phyloP scores from a whole-genome alignment of 2,113 vertebrate species.

The Neolamprologus hecqui region DNA sequence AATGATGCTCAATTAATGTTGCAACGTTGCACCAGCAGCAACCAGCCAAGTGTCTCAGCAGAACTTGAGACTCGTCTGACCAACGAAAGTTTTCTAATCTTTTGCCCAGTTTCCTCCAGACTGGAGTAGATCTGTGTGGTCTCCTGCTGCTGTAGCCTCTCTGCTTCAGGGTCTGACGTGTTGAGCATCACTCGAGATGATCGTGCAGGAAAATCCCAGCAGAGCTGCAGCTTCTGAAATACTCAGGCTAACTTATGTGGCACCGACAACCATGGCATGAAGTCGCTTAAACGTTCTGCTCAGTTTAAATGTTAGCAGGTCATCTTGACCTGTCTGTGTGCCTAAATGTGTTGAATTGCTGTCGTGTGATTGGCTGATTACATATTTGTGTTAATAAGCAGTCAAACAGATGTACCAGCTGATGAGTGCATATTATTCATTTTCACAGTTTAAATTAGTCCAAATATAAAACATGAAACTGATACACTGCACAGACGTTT shows the following conservation, averaged over 20 bases:
- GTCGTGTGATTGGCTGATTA: neutral
- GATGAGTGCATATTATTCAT: neutral
- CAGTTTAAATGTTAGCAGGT: neutral
- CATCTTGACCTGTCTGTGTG: neutral
- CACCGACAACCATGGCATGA: neutral
- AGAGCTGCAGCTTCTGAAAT: neutral
- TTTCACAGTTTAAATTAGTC: neutral
- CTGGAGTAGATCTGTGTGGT: neutral
- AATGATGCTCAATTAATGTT: neutral
- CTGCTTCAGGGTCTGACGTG: neutral
- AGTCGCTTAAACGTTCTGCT: neutral
- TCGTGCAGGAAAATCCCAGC: neutral
- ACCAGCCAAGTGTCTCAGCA: neutral
- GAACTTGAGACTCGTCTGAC: neutral
- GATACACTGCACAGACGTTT: rapidly evolving
- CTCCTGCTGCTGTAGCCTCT: neutral
- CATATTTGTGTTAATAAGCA: neutral
- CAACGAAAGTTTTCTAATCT: neutral
- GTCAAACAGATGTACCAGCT: neutral
- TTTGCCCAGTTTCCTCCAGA: neutral
- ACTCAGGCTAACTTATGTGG: neutral
- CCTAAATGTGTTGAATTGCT: neutral
- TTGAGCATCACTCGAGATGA: neutral
- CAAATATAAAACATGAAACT: neutral
- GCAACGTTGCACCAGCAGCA: neutral